Percentiles rank a stretch among this genome's conserved stretches.
Evolutionary conservation across 2,888 invertebrate genomes (phyloP).

Genomic region (Tetanocera ferruginea): DNA sequence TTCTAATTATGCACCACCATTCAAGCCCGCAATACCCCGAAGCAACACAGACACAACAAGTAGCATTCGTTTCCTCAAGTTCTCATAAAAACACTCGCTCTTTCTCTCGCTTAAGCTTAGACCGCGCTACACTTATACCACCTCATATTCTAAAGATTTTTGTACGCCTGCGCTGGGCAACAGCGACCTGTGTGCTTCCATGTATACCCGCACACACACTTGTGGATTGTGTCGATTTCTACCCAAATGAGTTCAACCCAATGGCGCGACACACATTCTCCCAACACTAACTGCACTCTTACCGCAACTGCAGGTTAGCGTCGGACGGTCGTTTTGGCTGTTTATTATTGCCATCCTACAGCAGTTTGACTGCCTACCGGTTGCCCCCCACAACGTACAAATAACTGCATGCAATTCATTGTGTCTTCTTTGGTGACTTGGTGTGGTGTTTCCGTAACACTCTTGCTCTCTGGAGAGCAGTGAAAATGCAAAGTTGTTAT

Average conservation of each 20-base stretch:
- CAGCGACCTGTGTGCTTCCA: constrained; percentile 56
- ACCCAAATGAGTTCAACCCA: constrained; percentile 17
- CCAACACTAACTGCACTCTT: constrained; percentile 22
- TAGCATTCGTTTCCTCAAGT: constrained; percentile 48
- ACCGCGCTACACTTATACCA: background rate
- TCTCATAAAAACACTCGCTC: background rate
- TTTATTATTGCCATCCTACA: too few relatives aligned
- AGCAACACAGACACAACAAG: constrained; percentile 62
- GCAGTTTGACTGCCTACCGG: too few relatives aligned
- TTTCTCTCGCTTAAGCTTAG: background rate
- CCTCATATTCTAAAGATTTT: constrained; percentile 26
- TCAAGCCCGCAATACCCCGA: constrained; percentile 34
- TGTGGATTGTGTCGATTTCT: constrained; percentile 60
- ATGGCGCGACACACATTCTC: constrained; percentile 29
- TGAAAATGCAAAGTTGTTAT: constrained; percentile 34
- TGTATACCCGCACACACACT: constrained; percentile 61
- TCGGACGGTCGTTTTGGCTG: constrained; percentile 6
- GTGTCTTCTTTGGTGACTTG: background rate
- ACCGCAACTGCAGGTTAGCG: constrained; percentile 15
- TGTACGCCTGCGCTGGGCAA: constrained; percentile 47
- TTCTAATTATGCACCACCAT: constrained; percentile 20
- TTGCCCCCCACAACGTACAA: too few relatives aligned
- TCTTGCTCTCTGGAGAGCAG: constrained; percentile 24
- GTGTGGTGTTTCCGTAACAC: background rate
- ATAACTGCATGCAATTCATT: background rate